Conservation (phyloP, 2,797 vertebrate genomes). For the Acrossocheilus wenchowensis region DNA sequence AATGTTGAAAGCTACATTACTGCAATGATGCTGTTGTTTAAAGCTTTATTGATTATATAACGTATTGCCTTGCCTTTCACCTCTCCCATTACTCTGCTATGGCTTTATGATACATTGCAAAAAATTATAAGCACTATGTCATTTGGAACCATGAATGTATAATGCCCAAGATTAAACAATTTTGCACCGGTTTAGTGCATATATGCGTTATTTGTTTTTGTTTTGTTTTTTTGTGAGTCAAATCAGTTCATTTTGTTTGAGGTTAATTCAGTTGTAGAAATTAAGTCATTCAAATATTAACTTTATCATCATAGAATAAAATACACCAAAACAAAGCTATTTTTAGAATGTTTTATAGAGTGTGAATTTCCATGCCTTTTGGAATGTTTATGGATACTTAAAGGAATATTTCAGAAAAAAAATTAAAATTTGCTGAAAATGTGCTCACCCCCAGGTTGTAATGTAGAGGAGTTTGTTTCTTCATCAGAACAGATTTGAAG, state of each 20-base stretch:
- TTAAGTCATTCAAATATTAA: background rate
- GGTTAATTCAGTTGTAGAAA: background rate
- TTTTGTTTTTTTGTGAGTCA: background rate
- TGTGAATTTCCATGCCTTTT: background rate
- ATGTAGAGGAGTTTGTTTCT: too few relatives aligned
- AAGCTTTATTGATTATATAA: constrained; percentile 53
- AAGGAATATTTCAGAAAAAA: too few relatives aligned
- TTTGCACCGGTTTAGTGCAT: constrained; percentile 40
- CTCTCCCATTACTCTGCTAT: constrained; percentile 4
- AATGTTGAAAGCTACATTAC: background rate
- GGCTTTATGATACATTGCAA: constrained; percentile 24
- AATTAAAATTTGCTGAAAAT: background rate
- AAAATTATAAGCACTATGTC: background rate
- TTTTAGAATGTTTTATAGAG: background rate
- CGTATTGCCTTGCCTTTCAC: constrained; percentile 26
- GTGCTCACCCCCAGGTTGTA: too few relatives aligned
- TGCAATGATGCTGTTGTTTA: constrained; percentile 20
- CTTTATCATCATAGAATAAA: background rate
- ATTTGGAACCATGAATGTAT: constrained; percentile 44
- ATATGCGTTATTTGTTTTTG: background rate
- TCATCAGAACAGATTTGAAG: too few relatives aligned
- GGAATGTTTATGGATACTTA: too few relatives aligned
- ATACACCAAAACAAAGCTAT: background rate
- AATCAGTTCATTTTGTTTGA: background rate
- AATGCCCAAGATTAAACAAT: constrained; percentile 49